These are phyloP conservation scores for Brachypterus glaber DNA, from an alignment of 2,888 invertebrate genomes.

Conservation along the genomic window DNA sequence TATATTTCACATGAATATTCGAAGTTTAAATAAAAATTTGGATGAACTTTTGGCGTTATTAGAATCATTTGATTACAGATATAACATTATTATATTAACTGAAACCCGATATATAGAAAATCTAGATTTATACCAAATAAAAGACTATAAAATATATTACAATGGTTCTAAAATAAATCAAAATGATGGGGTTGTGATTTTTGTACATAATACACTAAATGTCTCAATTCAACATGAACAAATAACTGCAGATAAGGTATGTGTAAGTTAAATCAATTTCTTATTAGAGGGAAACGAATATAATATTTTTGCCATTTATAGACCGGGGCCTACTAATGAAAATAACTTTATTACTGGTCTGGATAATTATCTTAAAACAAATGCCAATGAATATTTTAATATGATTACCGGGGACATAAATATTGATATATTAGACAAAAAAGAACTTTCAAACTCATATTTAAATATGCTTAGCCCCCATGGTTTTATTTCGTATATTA, in stretches of 20 bases:
- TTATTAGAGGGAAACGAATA: not conserved
- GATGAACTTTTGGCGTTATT: not conserved
- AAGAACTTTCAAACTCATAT: not conserved
- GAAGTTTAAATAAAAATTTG: not conserved
- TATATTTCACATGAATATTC: not conserved
- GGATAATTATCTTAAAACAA: not conserved
- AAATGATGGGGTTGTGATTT: not conserved
- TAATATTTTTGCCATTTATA: not conserved
- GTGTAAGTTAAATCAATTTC: not conserved
- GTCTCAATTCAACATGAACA: not conserved
- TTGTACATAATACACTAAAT: not conserved
- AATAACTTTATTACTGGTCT: not conserved
- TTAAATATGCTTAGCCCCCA: not conserved
- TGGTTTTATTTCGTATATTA: not conserved
- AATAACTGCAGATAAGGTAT: not conserved
- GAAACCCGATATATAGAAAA: not conserved
- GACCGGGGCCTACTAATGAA: not conserved
- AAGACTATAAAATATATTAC: not conserved
- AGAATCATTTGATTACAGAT: not conserved
- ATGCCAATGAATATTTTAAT: not conserved
- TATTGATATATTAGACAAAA: not conserved
- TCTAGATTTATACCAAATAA: not conserved
- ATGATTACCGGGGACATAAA: not conserved
- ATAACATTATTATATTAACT: not conserved
- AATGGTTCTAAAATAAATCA: not conserved